A percentile compares a stretch with the other conserved stretches of the same genome.
These are phyloP conservation scores for Hydrozoanthus tunicans DNA, from an alignment of 64 coral and sea anemone species.

Conservation along the genomic window DNA sequence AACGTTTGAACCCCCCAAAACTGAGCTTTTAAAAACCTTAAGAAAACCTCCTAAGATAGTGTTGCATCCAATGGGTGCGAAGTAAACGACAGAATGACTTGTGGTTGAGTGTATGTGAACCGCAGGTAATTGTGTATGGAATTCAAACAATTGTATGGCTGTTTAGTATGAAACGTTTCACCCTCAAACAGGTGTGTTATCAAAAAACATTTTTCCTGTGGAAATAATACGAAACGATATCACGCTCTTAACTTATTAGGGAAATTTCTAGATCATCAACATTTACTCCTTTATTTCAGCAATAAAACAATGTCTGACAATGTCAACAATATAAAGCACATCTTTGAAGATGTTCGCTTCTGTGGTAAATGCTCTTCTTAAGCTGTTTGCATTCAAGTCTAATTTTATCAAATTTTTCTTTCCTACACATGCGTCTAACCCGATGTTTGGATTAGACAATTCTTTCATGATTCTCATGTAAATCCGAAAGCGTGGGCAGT, in stretches of 20 bases:
- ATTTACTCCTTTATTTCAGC: slow-evolving; percentile 3
- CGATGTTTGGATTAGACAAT: slow-evolving; percentile 34
- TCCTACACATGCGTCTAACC: slow-evolving; percentile 36
- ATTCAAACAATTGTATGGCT: slow-evolving; percentile 3
- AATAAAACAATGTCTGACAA: slow-evolving; percentile 28
- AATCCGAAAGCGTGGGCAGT: slow-evolving; percentile 72
- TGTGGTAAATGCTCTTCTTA: slow-evolving; percentile 40
- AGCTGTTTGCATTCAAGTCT: slow-evolving; percentile 58
- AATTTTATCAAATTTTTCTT: slow-evolving; percentile 48
- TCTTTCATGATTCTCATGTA: slow-evolving; percentile 73
- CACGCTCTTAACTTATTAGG: slow-evolving; percentile 13
- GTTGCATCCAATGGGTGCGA: slow-evolving; percentile 8
- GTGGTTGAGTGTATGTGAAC: not conserved
- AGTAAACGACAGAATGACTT: slow-evolving; percentile 7
- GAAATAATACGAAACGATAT: slow-evolving; percentile 18
- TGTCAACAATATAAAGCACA: slow-evolving; percentile 24
- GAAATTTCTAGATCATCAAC: slow-evolving; percentile 43
- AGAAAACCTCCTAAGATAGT: not conserved
- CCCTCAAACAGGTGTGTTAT: slow-evolving; percentile 39
- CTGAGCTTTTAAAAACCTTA: not conserved
- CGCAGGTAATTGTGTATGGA: slow-evolving; percentile 49
- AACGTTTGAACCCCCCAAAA: not conserved
- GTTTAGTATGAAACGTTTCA: not conserved
- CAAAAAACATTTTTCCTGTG: slow-evolving; percentile 18
- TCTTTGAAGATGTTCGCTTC: slow-evolving; percentile 45